A percentile compares a stretch with the other conserved stretches of the same genome.
phyloP scores from a whole-genome alignment of 2,888 invertebrate species.

The Gibbula magus region DNA sequence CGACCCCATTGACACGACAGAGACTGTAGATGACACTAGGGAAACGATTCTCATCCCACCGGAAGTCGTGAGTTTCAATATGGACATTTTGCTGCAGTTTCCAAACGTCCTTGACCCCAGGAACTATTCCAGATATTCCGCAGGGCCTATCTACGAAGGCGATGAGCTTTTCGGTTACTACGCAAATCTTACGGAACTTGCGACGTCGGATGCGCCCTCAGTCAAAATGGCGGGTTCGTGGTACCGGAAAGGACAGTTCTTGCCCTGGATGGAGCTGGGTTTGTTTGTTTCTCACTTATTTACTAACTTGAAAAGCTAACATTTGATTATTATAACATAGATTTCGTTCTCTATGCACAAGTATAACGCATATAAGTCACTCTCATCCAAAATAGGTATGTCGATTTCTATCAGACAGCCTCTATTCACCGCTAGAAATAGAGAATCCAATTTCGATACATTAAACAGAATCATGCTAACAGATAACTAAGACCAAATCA shows the following conservation, averaged over 20 bases:
- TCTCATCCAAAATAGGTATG: no score
- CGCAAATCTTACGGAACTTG: slow-evolving; percentile 35
- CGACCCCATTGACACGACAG: slow-evolving; percentile 44
- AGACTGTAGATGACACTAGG: slow-evolving; percentile 15
- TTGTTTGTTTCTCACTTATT: no score
- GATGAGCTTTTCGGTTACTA: slow-evolving; percentile 45
- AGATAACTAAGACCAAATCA: no score
- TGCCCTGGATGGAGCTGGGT: slow-evolving; percentile 49
- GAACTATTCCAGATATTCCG: slow-evolving; percentile 43
- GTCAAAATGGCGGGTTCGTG: slow-evolving; percentile 42
- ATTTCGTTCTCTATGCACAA: no score
- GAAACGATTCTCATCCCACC: slow-evolving; percentile 19
- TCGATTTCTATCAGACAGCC: no score
- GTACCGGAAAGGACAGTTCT: slow-evolving; percentile 43
- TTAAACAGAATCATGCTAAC: no score
- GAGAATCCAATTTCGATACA: no score
- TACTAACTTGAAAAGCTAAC: no score
- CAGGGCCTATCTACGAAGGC: slow-evolving; percentile 42
- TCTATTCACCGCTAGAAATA: no score
- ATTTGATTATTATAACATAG: no score
- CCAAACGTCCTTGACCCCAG: slow-evolving; percentile 44
- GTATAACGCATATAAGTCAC: no score
- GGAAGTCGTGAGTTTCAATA: slow-evolving; percentile 34
- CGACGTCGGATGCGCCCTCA: slow-evolving; percentile 1
- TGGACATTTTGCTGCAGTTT: slow-evolving; percentile 42